phyloP scores from a whole-genome alignment of 2,113 vertebrate genomes.

The Tachysurus fulvidraco region DNA sequence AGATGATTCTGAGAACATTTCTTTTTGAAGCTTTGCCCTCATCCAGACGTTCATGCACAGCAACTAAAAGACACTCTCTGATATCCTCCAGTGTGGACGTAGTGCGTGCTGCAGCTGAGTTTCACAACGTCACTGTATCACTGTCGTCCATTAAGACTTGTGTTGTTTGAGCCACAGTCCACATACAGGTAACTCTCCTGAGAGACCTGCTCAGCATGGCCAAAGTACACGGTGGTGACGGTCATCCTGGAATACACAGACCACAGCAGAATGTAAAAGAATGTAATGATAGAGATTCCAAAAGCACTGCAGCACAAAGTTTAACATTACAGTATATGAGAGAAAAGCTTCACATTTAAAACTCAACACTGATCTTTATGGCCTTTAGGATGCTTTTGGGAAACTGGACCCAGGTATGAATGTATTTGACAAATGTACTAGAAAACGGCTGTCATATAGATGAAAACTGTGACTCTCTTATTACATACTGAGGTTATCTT shows the following conservation, averaged over 20 bases:
- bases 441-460: not conserved
- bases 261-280: not conserved
- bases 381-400: not conserved
- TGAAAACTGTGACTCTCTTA: not conserved
- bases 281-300: not conserved
- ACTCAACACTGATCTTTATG: not conserved
- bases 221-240: slow-evolving; percentile 88
- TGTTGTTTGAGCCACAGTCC: slow-evolving; percentile 90
- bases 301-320: not conserved
- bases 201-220: slow-evolving; percentile 89
- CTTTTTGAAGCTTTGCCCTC: not conserved
- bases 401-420: not conserved
- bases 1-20: not conserved
- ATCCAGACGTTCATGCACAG: not conserved
- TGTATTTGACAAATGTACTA: not conserved
- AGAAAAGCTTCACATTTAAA: not conserved
- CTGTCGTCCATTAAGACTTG: slow-evolving; percentile 67
- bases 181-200: slow-evolving; percentile 93
- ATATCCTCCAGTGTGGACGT: not conserved
- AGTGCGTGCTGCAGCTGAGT: no score
- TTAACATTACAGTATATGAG: not conserved
- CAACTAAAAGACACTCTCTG: not conserved
- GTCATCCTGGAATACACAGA: slow-evolving; percentile 78
- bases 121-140: slow-evolving; percentile 30
- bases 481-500: not conserved